Percentiles rank a stretch among this genome's conserved stretches.
Evolutionary conservation across 2,113 vertebrate genomes (phyloP).

Genomic region (Lepus europaeus): DNA sequence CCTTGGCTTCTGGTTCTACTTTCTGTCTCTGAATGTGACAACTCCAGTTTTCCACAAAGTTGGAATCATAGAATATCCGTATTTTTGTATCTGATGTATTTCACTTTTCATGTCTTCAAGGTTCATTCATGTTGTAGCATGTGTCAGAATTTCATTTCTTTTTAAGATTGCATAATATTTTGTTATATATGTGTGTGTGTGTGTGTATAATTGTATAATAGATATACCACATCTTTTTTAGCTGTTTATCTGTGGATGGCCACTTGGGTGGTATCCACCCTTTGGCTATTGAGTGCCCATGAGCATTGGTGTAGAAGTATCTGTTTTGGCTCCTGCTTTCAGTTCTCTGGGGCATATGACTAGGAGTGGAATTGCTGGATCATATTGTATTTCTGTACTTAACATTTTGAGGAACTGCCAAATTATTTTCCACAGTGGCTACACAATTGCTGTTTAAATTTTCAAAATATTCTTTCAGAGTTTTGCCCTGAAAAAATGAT

Average conservation of each 20-base stretch:
- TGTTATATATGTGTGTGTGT: not conserved
- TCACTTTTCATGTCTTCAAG: slow-evolving; percentile 28
- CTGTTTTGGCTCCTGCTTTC: slow-evolving; percentile 3
- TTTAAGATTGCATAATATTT: slow-evolving; percentile 14
- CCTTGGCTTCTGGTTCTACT: not conserved
- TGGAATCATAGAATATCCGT: not conserved
- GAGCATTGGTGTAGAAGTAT: not conserved
- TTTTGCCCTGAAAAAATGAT: slow-evolving; percentile 45
- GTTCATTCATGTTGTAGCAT: not conserved
- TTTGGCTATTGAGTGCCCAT: not conserved
- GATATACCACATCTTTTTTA: not conserved
- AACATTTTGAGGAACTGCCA: not conserved
- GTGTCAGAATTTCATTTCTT: slow-evolving; percentile 22
- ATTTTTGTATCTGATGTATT: not conserved
- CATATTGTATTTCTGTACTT: not conserved
- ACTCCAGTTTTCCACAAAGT: not conserved
- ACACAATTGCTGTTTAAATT: not conserved
- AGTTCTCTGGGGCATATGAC: not conserved
- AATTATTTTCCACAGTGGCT: not conserved
- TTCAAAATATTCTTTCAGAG: not conserved
- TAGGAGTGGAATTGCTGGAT: not conserved
- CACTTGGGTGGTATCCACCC: not conserved
- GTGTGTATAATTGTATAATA: not conserved
- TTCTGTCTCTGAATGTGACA: not conserved
- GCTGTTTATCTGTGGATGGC: not conserved